Evolutionary conservation across 2,113 vertebrate genomes (phyloP), one percentile per base, ranked within the genome.

Genomic region (Syrmaticus mikado): DNA sequence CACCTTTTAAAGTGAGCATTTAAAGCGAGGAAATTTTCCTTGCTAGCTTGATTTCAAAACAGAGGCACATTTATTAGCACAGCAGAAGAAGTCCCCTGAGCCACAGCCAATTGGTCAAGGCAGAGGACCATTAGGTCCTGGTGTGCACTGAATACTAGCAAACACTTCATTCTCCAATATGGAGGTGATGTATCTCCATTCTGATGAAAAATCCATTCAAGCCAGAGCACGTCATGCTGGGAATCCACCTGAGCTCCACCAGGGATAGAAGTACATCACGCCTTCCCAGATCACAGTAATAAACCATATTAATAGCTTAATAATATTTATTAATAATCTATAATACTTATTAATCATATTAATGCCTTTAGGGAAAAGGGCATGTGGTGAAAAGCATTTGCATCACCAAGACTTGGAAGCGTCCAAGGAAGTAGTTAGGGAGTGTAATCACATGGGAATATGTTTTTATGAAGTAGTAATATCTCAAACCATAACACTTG

Each of bases 391-490:
- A 36, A 64, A 43, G 68, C 32, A 36, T 68, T 2, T 52, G 38
- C 18, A 48, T 32, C 21, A 9, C 15, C 46, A 25, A 34, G 21
- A 55, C 28, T 21, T 21, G 43, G 43, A 34, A 38, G 27, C 1
- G 0, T 16, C 64, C 18, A 36, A 61, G 58, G 7, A 32, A 12
- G 24, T 40, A 27, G 24, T 10, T 20, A 22, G 48, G 32, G 45
- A 75, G 27, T 6, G 13, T 24, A 75, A 12, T 40, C 1, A 0
- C 1, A 8, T 4, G 30, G 62, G 57, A 38, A 10, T n/a, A 57
- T 30, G 45, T 3, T 53, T 30, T 36, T 53, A 13, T n/a, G 2
- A 8, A 18, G 20, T 4, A 5, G 4, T 1, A 8, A 4, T 0
- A 0, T 28, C 70, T 27, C 75, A 21, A 5, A 12, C 5, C 40